These are phyloP conservation scores for Botrylloides violaceus DNA, from an alignment of 23 tunicate species.

Conservation along the genomic window DNA sequence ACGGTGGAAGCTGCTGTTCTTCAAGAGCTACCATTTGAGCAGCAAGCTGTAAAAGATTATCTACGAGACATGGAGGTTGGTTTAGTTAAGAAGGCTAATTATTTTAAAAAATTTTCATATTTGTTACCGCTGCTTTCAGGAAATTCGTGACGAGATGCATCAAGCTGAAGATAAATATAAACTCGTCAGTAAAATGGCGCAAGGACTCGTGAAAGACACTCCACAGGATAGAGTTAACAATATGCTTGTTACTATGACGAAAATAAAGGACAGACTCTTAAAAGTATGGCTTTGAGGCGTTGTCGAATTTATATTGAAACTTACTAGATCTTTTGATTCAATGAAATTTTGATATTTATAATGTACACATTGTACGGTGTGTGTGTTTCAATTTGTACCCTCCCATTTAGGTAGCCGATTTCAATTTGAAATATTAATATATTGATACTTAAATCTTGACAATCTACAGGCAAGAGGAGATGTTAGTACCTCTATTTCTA, in stretches of 20 bases:
- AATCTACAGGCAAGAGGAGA: conserved; percentile 41
- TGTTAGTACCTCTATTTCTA: conserved; percentile 21
- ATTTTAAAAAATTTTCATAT: background rate
- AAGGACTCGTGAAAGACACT: conserved; percentile 54
- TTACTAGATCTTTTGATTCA: no score
- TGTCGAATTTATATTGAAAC: background rate
- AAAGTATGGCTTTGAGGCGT: conserved; percentile 32
- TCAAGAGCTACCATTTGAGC: conserved; percentile 35
- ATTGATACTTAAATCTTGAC: background rate
- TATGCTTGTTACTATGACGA: conserved; percentile 67
- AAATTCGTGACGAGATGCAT: conserved; percentile 54
- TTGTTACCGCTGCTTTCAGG: conserved; percentile 32
- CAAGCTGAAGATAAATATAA: conserved; percentile 66
- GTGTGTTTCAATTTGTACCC: no score
- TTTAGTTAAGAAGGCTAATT: background rate
- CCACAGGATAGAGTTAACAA: conserved; percentile 36
- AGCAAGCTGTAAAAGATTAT: conserved; percentile 44
- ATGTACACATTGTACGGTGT: no score
- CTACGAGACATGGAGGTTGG: conserved; percentile 51
- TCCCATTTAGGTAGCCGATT: no score
- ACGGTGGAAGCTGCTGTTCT: conserved; percentile 31
- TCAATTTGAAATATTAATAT: no score
- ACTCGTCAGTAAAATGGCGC: conserved; percentile 58
- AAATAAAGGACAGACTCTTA: conserved; percentile 50
- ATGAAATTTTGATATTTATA: no score